Base-by-base conservation (phyloP, 2,113 vertebrate genomes). In the Athene noctua region DNA sequence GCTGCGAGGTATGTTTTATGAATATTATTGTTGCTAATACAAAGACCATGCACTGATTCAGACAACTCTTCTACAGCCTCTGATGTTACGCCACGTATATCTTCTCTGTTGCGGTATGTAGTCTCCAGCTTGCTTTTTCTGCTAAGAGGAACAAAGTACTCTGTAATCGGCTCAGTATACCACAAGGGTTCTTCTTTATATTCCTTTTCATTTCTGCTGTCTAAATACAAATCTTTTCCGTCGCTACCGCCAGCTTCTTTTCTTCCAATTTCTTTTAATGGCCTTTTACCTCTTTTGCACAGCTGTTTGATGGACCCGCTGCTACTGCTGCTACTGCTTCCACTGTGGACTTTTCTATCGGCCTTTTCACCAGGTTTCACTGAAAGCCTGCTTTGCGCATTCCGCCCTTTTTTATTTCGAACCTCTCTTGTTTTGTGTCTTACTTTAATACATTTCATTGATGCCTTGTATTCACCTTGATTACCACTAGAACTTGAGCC, bases 141-240 rank as follows among this genome's bases (percentile, higher is more conserved):
- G 97, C 98, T 99, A 80, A 99, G 97, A 46, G 99, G 99, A 97
- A 99, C 98, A 83, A 99, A 99, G 96, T 99, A 99, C 68, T 99
- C 99, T 10, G 99, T 98, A 46, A 99, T 99, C 5, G 99, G 99
- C 96, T 99, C 99, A 2, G 99, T 99, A 97, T 99, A 99, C 99
- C 99, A 99, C 97, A 99, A 98, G 15, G 99, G 99, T 94, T 99
- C 99, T 97, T 99, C 99, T 97, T 99, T 99, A 61, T 99, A 99
- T 73, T 99, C 99, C 36, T 97, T 98, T 88, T 99, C 98, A n/a
- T 98, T 98, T 89, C 98, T 98, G 93, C 97, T 98, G 96, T 99
- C 99, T 75, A 96, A 94, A 90, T 96, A 97, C 30, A 97, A 96
- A 96, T 99, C 99, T 94, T 98, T 98, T 26, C 97, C 98, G 73